Conservation (phyloP, 2,113 vertebrate species). For the Haemorhous mexicanus region DNA sequence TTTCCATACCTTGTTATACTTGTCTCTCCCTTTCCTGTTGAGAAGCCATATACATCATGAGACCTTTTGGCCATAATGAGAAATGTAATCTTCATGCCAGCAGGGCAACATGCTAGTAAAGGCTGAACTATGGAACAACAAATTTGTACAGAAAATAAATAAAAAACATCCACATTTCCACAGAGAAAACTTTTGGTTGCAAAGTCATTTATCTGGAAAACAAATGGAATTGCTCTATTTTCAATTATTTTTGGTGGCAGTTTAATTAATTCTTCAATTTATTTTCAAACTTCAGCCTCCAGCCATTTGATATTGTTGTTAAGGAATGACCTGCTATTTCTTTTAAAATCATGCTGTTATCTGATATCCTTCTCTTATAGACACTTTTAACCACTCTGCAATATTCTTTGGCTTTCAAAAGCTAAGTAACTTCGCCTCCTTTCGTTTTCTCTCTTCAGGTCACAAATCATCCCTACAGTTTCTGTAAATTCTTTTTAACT, state of each 20-base stretch:
- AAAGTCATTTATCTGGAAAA: constrained; percentile 31
- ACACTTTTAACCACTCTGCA: background rate
- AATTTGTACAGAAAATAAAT: background rate
- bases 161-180: background rate
- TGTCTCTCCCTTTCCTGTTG: background rate
- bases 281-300: background rate
- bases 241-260: constrained; percentile 10
- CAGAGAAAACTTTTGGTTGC: background rate
- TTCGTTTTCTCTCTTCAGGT: background rate
- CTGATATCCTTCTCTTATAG: background rate
- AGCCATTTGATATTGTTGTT: background rate
- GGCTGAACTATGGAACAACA: background rate
- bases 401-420: background rate
- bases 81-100: background rate
- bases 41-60: background rate
- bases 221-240: background rate
- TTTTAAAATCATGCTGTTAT: background rate
- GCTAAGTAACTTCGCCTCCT: background rate
- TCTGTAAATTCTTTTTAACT: background rate
- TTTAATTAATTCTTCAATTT: constrained; percentile 57
- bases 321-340: background rate
- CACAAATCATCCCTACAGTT: background rate
- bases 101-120: background rate
- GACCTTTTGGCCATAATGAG: background rate
- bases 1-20: background rate